Evolutionary conservation across 2,888 invertebrate species (phyloP), one percentile per base, ranked within the genome.

Genomic region (Nymphalis c-album): DNA sequence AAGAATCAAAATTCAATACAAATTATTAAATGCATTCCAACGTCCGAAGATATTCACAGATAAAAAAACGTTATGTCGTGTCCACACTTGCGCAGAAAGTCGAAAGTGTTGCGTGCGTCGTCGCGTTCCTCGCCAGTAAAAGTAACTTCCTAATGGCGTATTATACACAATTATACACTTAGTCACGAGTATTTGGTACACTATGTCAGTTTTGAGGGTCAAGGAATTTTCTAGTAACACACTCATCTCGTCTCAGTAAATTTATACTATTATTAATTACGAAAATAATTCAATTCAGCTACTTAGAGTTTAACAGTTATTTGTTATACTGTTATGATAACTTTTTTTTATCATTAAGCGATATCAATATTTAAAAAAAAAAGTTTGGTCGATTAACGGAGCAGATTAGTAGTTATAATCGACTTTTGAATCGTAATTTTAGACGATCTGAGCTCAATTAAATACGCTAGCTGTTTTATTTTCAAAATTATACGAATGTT

Each of bases 81-180:
- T 76, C 73, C 74, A 74, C 63, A 53, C 60, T 31, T 31, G 7
- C 70, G 75, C 76, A 60, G 87, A 87, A 88, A 90, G 90, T 55
- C 55, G 55, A 90, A 91, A 90, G 91, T 89, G 86, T 90, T 81
- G 90, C 90, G 88, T 90, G 90, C 76, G 75, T 58, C 73, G 70
- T 76, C 77, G 82, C 85, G 87, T 87, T 85, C 84, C 80, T 78
- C 75, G 69, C 73, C 77, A 86, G 89, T 87, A 89, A 88, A 89
- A 90, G 89, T 89, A 86, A 88, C 88, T 90, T 90, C 90, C 90
- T 90, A 69, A 67, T 53, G 60, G 47, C 46, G 53, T 60, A 63
- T 60, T 16, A 58, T 51, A 51, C 64, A 51, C 47, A 60, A 80
- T 80, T 79, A 81, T 69, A 65, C 75, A 73, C 72, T 63, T 61